Evolutionary conservation across 2,888 invertebrate genomes (phyloP).

Genomic region (Melanostoma mellinum): DNA sequence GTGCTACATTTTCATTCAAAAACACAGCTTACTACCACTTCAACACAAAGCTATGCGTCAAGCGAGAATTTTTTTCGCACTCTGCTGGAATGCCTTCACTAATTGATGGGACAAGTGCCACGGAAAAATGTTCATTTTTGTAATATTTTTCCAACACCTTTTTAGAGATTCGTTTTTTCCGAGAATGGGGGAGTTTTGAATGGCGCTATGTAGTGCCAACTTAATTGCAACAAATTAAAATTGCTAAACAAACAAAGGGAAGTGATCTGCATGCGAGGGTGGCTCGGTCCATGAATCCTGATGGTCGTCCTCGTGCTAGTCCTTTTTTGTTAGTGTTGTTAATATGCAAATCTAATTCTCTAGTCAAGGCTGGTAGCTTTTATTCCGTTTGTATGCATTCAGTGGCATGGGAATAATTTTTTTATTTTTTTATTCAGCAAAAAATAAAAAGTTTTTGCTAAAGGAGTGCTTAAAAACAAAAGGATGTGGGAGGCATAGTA

Average conservation of each 20-base stretch:
- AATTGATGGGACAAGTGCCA: slow-evolving; percentile 22
- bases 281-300: slow-evolving; percentile 45
- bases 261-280: slow-evolving; percentile 44
- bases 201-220: slow-evolving; percentile 18
- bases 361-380: slow-evolving; percentile 33
- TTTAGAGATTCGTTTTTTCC: not conserved
- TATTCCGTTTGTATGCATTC: slow-evolving; percentile 52
- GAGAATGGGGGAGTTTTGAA: not conserved
- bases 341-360: slow-evolving; percentile 65
- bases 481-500: slow-evolving; percentile 18
- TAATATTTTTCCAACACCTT: slow-evolving; percentile 15
- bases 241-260: slow-evolving; percentile 62
- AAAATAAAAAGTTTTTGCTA: slow-evolving; percentile 10
- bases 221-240: slow-evolving; percentile 70
- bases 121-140: slow-evolving; percentile 11
- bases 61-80: not conserved
- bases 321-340: slow-evolving; percentile 30
- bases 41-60: slow-evolving; percentile 4
- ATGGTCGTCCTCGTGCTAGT: slow-evolving; percentile 12
- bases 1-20: slow-evolving; percentile 31
- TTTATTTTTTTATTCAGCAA: not conserved
- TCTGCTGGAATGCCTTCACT: slow-evolving; percentile 20
- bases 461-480: slow-evolving; percentile 28
- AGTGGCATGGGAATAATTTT: not conserved
- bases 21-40: not conserved